Evolutionary conservation across 2,888 invertebrate species (phyloP), one percentile per base, ranked within the genome.

Genomic region (Theretra japonica): DNA sequence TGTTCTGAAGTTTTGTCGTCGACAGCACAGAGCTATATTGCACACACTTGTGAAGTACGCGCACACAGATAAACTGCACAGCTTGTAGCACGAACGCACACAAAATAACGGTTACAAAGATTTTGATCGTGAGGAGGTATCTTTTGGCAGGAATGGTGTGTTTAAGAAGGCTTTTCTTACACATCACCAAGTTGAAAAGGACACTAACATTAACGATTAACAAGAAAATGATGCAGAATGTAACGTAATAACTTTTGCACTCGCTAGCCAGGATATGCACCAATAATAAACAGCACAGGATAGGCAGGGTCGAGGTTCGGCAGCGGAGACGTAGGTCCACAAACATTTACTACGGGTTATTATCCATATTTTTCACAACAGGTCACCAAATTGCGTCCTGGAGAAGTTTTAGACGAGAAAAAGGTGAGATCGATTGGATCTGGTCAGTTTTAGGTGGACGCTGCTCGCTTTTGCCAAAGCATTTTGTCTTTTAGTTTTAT

Each of bases 331-430:
- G 79, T 90, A 89, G 89, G 90, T 91, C 89, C 73, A 75, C 75
- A 75, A 75, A 74, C 53, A 62, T 68, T 82, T 82, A 75, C 80
- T 79, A 83, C 87, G 90, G 89, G 88, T 84, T 88, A 92, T 92
- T 91, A 91, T 93, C 90, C 88, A 83, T 92, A 76, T 94, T 93
- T 92, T 94, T 90, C 90, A 92, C 88, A 91, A 93, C 94, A 95
- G 97, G 97, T 97, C 95, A 97, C 96, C 95, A 97, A 98, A 96
- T 97, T 98, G 94, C 97, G 98, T 87, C 98, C 98, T 86, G 98
- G 98, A 93, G 98, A 98, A 96, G 97, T 98, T 93, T 94, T 97
- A 95, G 97, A 97, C 95, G 98, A 98, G 93, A 97, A 97, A 96
- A 97, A 98, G 98, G 98, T 98, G 97, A 97, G 94, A 93, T 90